Base-by-base conservation (phyloP, 2,113 vertebrate genomes). In the Anhinga rufa region DNA sequence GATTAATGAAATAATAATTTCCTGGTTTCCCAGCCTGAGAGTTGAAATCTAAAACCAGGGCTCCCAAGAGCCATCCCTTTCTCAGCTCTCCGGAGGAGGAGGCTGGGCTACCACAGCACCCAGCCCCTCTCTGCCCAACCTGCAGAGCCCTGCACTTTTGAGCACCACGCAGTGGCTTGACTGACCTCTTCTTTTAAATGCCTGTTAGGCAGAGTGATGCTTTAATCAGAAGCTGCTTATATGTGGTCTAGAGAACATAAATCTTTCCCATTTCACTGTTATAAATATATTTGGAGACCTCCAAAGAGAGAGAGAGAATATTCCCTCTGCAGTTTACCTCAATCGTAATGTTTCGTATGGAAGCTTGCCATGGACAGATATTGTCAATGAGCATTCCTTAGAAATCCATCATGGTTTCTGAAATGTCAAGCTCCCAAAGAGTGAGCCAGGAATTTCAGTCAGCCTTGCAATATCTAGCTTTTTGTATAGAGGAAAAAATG, bases 1-100 rank as follows among this genome's bases (percentile, higher is more conserved):
- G 89, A 86, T 90, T 91, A 94, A 96, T 92, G 79, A 88, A 93
- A 86, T 71, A 88, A 81, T 48, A 90, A 52, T 29, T 86, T 87
- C 74, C 69, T 84, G 48, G 7, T 84, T 77, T 92, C 70, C 65
- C 65, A 77, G 80, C 9, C 29, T 17, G 34, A 77, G 36, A 78
- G 68, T 64, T 76, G 90, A 95, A 93, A 95, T 51, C n/a, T 38
- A 77, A 95, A 83, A n/a, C 46, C n/a, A 38, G 17, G n/a, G 38
- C 48, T 92, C 66, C 40, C 81, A 38, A 19, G 54, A 80, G 64
- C 36, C 55, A 72, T 17, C 9, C 18, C 71, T 52, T 60, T 44
- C 70, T 32, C 58, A 80, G 58, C 42, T 49, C 55, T 60, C 32
- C 5, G 2, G 44, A 85, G 29, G 40, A 62, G 54, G 14, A 10